phyloP scores from a whole-genome alignment of 2,797 vertebrate species.

The Sylvilagus floridanus region DNA sequence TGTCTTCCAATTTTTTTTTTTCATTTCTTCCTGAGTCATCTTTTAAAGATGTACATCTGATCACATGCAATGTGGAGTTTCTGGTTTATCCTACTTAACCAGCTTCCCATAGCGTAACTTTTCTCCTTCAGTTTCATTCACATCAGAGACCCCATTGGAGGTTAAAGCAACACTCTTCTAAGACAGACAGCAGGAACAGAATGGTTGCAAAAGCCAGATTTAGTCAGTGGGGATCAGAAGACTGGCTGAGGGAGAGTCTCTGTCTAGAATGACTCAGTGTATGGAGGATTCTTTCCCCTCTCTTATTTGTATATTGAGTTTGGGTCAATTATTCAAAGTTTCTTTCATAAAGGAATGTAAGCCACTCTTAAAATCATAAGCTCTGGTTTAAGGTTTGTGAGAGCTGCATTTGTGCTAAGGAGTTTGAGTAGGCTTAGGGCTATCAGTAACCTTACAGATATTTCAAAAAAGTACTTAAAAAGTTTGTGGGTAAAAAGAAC shows the following conservation, averaged over 20 bases:
- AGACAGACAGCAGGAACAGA: not conserved
- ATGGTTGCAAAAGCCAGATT: not conserved
- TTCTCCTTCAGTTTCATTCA: not conserved
- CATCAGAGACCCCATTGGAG: not conserved
- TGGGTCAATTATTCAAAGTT: not conserved
- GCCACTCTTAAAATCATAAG: not conserved
- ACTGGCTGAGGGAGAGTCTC: not conserved
- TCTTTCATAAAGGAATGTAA: not conserved
- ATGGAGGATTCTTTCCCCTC: not conserved
- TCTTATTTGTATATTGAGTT: not conserved
- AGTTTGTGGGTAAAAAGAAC: too few relatives aligned
- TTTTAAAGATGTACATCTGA: slow-evolving; percentile 18
- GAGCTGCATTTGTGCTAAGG: not conserved
- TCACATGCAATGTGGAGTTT: not conserved
- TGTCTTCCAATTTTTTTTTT: not conserved
- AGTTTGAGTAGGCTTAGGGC: not conserved
- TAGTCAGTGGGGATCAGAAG: not conserved
- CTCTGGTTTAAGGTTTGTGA: not conserved
- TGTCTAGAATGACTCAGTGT: not conserved
- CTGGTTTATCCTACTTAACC: not conserved
- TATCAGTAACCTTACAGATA: not conserved
- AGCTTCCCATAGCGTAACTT: not conserved
- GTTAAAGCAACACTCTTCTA: not conserved
- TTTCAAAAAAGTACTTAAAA: too few relatives aligned
- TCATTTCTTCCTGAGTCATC: not conserved